These are phyloP conservation scores for Myotis myotis DNA, from an alignment of 2,797 vertebrate genomes.

Conservation along the genomic window DNA sequence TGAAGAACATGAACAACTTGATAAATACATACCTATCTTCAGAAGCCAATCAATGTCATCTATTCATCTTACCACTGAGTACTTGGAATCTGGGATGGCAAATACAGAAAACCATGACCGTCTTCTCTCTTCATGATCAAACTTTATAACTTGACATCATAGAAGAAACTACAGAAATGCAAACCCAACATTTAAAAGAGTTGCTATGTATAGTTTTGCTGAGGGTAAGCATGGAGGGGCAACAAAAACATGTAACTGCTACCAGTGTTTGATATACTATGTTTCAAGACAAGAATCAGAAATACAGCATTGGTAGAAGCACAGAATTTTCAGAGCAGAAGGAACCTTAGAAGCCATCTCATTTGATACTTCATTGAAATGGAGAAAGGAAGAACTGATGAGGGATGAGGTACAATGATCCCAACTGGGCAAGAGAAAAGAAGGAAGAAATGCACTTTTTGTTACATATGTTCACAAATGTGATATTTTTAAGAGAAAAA, in stretches of 20 bases:
- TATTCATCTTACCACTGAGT: neutral
- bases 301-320: neutral
- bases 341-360: neutral
- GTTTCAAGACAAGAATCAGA: conserved; percentile 19
- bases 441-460: neutral
- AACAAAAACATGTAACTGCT: neutral
- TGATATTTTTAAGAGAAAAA: neutral
- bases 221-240: too few species aligned
- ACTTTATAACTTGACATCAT: neutral
- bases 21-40: neutral
- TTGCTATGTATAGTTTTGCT: neutral
- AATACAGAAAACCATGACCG: neutral
- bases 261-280: neutral
- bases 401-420: neutral
- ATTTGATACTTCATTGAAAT: conserved; percentile 1
- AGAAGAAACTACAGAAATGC: neutral
- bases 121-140: neutral
- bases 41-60: neutral
- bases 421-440: neutral
- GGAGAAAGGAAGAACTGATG: neutral
- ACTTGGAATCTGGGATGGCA: neutral
- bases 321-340: neutral
- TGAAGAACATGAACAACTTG: neutral
- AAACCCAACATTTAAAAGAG: neutral
- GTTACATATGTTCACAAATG: neutral